Evolutionary conservation across 2,888 invertebrate species (phyloP).

Genomic region (Incurvaria masculella): DNA sequence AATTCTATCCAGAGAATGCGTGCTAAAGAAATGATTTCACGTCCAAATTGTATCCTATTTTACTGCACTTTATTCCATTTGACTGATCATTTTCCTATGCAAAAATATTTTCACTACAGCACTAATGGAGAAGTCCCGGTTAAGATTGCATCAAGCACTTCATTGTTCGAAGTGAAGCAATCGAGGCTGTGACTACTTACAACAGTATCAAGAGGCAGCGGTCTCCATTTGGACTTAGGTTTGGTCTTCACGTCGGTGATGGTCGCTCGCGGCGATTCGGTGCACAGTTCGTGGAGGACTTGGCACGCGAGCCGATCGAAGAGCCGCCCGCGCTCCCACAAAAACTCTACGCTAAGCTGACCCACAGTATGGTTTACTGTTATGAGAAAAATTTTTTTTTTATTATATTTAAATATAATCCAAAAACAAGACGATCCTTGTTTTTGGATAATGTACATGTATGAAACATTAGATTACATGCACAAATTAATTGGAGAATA

Average conservation of each 20-base stretch:
- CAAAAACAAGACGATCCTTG: background rate
- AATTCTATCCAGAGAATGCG: no score
- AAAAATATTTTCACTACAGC: no score
- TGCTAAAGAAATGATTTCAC: no score
- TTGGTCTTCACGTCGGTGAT: conserved; percentile 77
- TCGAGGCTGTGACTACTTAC: no score
- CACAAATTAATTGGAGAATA: conserved; percentile 3
- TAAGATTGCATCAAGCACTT: no score
- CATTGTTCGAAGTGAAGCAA: no score
- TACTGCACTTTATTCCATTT: no score
- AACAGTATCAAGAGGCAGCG: conserved; percentile 92
- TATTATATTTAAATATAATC: conserved; percentile 5
- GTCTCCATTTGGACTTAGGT: conserved; percentile 95
- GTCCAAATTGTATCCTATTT: no score
- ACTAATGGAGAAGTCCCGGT: no score
- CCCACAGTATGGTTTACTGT: conserved; percentile 76
- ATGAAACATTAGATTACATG: background rate
- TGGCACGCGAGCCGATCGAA: conserved; percentile 85
- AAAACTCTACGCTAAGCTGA: conserved; percentile 77
- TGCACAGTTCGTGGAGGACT: conserved; percentile 76
- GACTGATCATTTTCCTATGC: no score
- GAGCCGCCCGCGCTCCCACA: conserved; percentile 82
- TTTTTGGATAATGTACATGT: no score
- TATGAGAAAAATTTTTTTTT: conserved; percentile 20
- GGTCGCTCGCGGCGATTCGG: conserved; percentile 68